Base-by-base conservation (phyloP, 2,888 invertebrate genomes). In the Azorinus chamasolen region DNA sequence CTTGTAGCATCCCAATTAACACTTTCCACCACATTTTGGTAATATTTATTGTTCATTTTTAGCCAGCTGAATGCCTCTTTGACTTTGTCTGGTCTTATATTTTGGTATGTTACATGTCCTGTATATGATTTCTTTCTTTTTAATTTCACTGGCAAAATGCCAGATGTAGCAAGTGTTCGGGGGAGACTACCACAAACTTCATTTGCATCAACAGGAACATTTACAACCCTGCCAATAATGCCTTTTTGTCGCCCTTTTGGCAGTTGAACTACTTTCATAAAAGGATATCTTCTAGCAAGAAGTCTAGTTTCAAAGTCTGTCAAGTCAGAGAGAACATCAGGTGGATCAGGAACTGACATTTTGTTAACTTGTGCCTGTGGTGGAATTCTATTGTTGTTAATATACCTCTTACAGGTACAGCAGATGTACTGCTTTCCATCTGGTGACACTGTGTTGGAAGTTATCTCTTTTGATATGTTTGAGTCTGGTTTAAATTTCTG, bases 131-230 rank as follows among this genome's bases (percentile, higher is more conserved):
- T 48, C 64, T 59, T 75, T 27, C 51, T 39, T 39, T 75, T 75
- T n/a, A 75, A 59, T 39, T 68, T 74, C 14, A 74, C 51, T n/a
- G 68, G 66, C 45, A 74, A 51, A 16, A 68, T 50, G 16, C 62
- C 66, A 62, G 74, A 48, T 50, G 55, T n/a, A 27, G 22, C 16
- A 8, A 62, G 68, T 24, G 63, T 55, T 57, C 68, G 45, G 32
- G 68, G 74, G 20, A 68, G 37, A 24, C 37, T 37, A 6, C 46
- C 12, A 54, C 57, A 63, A 3, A 55, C 48, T 18, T 68, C 12
- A 12, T 69, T 53, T n/a, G n/a, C 27, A 57, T 74, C 24, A 20
- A 58, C 51, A 39, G 69, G 75, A n/a, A 69, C 59, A 64, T 75
- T 75, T 2, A 75, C 41, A 54, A 75, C 69, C 12, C 37, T 45